Percentiles rank a stretch among this genome's conserved stretches.
Conservation (phyloP, 2,888 invertebrate species). For the Clunio marinus region DNA sequence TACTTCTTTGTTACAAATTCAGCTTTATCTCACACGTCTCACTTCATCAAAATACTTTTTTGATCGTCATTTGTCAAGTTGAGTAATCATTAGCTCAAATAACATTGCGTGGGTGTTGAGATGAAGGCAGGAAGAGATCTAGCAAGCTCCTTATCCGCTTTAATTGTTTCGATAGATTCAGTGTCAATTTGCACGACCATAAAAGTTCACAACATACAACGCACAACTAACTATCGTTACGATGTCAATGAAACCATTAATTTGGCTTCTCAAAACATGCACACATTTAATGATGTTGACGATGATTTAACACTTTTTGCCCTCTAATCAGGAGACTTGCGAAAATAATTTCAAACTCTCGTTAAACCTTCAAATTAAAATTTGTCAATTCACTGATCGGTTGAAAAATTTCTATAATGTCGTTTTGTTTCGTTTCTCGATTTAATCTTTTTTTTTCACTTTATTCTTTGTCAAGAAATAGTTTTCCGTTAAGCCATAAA, state of each 20-base stretch:
- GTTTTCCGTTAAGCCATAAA: background rate
- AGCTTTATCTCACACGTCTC: background rate
- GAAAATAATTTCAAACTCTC: background rate
- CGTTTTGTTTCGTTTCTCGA: background rate
- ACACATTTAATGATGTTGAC: background rate
- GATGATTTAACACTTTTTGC: slow-evolving; percentile 1
- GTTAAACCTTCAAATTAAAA: background rate
- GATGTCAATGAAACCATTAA: background rate
- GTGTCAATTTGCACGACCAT: background rate
- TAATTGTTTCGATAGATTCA: background rate
- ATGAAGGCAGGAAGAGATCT: background rate
- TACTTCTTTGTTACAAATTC: background rate
- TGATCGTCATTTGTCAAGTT: background rate
- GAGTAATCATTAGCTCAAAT: background rate
- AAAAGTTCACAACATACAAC: background rate
- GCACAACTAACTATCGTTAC: too few species aligned
- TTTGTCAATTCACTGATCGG: background rate
- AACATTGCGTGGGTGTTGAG: background rate
- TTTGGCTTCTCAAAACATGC: background rate
- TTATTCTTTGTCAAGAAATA: background rate
- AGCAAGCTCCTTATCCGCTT: background rate
- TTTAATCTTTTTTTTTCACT: background rate
- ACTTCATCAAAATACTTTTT: background rate
- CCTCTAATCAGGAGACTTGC: background rate
- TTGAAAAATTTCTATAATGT: background rate